phyloP scores from a whole-genome alignment of 2,113 vertebrate genomes.

The Trogon melanurus region DNA sequence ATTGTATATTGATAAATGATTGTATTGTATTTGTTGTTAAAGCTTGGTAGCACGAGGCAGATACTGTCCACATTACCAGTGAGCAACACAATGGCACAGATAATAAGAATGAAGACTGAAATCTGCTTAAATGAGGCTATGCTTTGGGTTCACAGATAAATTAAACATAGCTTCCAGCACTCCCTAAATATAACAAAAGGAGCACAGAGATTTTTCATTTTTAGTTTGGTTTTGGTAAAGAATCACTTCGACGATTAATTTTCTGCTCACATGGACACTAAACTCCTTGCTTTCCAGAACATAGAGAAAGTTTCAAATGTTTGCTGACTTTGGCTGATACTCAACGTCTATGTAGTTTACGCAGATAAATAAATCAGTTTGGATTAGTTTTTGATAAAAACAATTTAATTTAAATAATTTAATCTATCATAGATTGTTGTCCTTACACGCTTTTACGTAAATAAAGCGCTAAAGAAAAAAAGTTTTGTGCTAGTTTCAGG shows the following conservation, averaged over 20 bases:
- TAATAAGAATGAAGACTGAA: background rate
- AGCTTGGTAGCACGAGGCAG: background rate
- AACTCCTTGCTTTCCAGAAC: background rate
- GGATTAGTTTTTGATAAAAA: background rate
- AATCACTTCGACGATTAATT: background rate
- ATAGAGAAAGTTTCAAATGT: background rate
- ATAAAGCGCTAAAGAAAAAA: background rate
- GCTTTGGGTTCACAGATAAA: background rate
- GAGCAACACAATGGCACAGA: background rate
- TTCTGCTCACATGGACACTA: background rate
- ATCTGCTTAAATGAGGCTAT: background rate
- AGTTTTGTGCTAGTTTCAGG: background rate
- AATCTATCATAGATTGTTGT: background rate
- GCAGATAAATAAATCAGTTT: background rate
- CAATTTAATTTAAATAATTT: background rate
- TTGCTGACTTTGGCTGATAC: background rate
- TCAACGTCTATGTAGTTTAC: background rate
- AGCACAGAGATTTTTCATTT: background rate
- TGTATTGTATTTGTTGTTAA: background rate
- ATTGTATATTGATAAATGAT: background rate
- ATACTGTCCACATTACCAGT: accelerated
- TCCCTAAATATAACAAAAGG: background rate
- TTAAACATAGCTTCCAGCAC: background rate
- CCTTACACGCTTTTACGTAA: background rate
- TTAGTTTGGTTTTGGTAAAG: background rate